Conservation (phyloP, 2,113 vertebrate genomes). For the Narcine bancroftii region DNA sequence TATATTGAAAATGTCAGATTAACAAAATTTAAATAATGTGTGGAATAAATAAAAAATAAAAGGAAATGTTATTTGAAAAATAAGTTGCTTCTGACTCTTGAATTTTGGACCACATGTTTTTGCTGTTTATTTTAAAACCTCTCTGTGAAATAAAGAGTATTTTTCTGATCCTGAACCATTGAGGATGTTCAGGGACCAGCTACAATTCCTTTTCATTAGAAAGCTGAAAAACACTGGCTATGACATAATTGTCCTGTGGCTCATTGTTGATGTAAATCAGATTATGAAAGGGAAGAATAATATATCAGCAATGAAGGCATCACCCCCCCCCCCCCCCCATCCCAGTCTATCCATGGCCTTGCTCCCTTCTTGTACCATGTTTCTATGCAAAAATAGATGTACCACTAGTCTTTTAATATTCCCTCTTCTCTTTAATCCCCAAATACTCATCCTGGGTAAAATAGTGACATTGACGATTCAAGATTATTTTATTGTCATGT, state of each 20-base stretch:
- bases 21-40: neutral
- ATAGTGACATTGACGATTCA: too few relatives aligned
- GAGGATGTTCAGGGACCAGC: neutral
- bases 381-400: too few relatives aligned
- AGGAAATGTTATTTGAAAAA: neutral
- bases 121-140: neutral
- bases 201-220: neutral
- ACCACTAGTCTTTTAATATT: too few relatives aligned
- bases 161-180: neutral
- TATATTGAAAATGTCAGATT: neutral
- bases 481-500: too few relatives aligned
- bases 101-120: neutral
- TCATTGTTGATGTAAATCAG: neutral
- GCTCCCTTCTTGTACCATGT: too few relatives aligned
- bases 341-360: too few relatives aligned
- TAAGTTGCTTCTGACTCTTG: neutral
- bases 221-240: neutral
- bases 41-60: neutral
- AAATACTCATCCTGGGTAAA: too few relatives aligned
- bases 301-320: too few relatives aligned
- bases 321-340: too few relatives aligned
- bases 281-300: neutral
- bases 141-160: neutral
- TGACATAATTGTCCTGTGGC: neutral
- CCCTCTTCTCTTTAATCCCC: too few relatives aligned